phyloP scores from a whole-genome alignment of 1,140 invertebrate species.

The Akabosia matsudoensis region DNA sequence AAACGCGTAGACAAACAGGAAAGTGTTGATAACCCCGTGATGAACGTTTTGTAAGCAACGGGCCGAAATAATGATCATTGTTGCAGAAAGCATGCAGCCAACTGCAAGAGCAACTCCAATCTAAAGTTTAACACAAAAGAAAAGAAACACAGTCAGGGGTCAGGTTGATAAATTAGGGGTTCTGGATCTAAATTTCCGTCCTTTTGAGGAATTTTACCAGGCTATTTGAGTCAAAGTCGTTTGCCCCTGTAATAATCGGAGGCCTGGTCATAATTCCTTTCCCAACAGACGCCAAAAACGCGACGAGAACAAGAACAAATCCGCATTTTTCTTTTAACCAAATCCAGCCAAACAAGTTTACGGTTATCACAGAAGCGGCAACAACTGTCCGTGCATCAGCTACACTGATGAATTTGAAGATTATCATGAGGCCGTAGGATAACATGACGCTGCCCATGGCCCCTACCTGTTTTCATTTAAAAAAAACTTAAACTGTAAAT shows the following conservation, averaged over 20 bases:
- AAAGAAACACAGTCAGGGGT: background rate
- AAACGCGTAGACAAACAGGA: background rate
- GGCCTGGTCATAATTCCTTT: constrained; percentile 34
- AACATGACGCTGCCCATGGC: constrained; percentile 12
- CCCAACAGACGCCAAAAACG: constrained; percentile 26
- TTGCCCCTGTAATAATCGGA: constrained; percentile 28
- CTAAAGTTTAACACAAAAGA: background rate
- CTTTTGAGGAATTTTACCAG: constrained; percentile 1
- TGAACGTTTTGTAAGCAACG: constrained; percentile 2
- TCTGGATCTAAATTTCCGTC: too few species aligned
- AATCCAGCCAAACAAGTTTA: background rate
- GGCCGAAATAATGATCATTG: background rate
- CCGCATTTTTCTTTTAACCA: constrained; percentile 30
- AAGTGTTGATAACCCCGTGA: background rate
- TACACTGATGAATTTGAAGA: constrained; percentile 24
- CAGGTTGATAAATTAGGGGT: background rate
- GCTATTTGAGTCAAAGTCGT: constrained; percentile 14
- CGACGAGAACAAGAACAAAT: constrained; percentile 14
- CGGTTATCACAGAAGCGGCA: background rate
- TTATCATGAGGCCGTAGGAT: background rate
- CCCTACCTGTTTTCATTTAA: background rate
- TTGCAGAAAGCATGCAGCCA: background rate
- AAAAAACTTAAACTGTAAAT: too few species aligned
- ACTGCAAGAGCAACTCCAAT: background rate
- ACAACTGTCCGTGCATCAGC: constrained; percentile 19